These are phyloP conservation scores for Drosophila anomalata DNA, from an alignment of 2,888 invertebrate species.

Conservation along the genomic window DNA sequence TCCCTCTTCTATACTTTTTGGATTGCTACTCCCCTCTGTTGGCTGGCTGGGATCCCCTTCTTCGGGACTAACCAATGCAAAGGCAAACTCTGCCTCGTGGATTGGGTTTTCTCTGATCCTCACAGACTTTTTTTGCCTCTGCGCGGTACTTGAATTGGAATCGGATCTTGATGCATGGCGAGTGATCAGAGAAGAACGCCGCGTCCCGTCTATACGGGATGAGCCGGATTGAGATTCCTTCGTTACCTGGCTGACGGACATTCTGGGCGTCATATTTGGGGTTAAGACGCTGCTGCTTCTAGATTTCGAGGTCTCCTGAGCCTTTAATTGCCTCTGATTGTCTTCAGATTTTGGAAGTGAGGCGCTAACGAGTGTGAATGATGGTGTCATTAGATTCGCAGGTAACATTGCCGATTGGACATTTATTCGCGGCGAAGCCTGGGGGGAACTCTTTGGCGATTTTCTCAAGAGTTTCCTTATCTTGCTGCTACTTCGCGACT, in stretches of 20 bases:
- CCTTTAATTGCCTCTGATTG: no score
- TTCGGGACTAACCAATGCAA: conserved; percentile 35
- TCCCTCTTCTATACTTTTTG: conserved; percentile 2
- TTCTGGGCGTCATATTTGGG: not conserved
- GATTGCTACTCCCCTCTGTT: not conserved
- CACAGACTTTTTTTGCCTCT: not conserved
- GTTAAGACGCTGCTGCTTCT: not conserved
- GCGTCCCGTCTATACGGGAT: not conserved
- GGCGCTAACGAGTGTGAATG: not conserved
- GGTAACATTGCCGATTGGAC: not conserved
- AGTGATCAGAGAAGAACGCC: not conserved
- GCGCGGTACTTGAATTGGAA: not conserved
- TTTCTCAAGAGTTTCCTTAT: not conserved
- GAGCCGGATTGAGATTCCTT: not conserved
- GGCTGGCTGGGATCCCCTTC: not conserved
- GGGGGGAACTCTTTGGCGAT: not conserved
- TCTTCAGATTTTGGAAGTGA: not conserved
- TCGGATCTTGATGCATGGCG: not conserved
- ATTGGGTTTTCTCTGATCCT: not conserved
- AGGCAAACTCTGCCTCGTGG: not conserved
- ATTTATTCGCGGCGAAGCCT: not conserved
- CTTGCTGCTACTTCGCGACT: not conserved
- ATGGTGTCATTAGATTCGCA: not conserved
- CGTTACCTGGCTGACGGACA: not conserved
- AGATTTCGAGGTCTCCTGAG: not conserved